Conservation (phyloP, 2,888 invertebrate species). For the Leptura quadrifasciata region DNA sequence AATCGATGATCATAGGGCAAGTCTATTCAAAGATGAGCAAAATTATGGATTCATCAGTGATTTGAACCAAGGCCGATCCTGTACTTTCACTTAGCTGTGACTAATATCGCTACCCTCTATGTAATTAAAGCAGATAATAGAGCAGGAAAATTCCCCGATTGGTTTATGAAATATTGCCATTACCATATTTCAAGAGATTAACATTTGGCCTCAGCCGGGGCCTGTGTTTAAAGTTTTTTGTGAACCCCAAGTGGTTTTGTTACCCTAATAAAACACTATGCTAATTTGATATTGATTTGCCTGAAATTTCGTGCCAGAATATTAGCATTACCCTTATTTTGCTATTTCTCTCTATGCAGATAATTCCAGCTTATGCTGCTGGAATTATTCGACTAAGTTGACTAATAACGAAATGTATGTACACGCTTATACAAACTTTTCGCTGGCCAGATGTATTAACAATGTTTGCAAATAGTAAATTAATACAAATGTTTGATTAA, state of each 20-base stretch:
- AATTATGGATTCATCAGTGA: no score
- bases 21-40: no score
- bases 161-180: background rate
- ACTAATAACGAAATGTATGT: background rate
- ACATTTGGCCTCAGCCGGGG: background rate
- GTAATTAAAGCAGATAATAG: background rate
- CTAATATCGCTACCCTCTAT: background rate
- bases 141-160: background rate
- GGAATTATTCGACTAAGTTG: background rate
- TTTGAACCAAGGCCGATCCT: no score
- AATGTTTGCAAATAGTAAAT: no score
- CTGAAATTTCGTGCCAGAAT: background rate
- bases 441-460: background rate
- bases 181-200: background rate
- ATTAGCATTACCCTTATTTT: background rate
- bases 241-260: slow-evolving; percentile 3
- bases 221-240: slow-evolving; percentile 1
- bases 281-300: slow-evolving; percentile 4
- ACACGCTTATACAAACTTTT: background rate
- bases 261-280: background rate
- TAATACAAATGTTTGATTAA: no score
- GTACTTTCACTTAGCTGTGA: no score
- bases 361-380: background rate
- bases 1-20: no score
- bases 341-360: slow-evolving; percentile 1